These are phyloP conservation scores for Callospermophilus lateralis DNA, from an alignment of 2,113 vertebrate species.

Conservation along the genomic window DNA sequence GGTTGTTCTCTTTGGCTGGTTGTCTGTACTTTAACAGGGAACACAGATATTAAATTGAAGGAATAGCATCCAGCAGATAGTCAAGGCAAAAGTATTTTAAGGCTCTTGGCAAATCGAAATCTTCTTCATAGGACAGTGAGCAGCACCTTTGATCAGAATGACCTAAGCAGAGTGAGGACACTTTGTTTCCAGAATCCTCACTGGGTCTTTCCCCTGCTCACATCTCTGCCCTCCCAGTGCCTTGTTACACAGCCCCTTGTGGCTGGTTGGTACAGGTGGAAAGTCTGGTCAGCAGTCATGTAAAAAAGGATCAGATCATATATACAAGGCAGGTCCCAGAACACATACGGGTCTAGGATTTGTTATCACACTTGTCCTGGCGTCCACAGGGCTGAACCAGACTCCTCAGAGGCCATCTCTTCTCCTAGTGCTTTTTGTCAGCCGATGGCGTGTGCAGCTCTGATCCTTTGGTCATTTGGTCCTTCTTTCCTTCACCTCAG, in stretches of 20 bases:
- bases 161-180: not conserved
- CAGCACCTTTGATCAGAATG: not conserved
- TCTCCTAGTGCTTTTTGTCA: not conserved
- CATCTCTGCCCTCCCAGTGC: not conserved
- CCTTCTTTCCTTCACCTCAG: not conserved
- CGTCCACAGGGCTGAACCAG: not conserved
- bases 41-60: not conserved
- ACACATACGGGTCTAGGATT: not conserved
- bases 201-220: not conserved
- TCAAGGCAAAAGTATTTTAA: not conserved
- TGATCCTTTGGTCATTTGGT: not conserved
- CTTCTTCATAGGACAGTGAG: not conserved
- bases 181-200: not conserved
- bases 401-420: not conserved
- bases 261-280: too few species aligned
- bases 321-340: not conserved
- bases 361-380: not conserved
- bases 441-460: not conserved
- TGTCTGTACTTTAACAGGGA: not conserved
- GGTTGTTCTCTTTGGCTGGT: not conserved
- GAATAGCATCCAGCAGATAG: not conserved
- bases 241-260: not conserved
- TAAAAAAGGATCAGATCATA: not conserved
- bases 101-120: not conserved
- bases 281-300: not conserved